Evolutionary conservation across 1,140 invertebrate genomes (phyloP).

Genomic region (Pissodes strobi): DNA sequence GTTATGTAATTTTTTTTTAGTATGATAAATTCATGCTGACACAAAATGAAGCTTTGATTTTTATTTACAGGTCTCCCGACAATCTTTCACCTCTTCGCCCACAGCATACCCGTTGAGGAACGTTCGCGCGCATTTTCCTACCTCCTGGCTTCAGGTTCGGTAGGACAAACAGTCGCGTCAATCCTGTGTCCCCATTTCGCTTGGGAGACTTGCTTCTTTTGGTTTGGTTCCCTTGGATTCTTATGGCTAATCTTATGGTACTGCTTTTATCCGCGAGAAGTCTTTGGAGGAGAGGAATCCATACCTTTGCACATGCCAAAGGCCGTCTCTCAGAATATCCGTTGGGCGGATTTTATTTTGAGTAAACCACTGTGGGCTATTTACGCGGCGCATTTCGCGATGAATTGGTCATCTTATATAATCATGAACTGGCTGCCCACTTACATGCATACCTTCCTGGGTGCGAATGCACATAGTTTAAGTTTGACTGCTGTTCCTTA

Average conservation of each 20-base stretch:
- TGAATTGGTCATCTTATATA: conserved; percentile 86
- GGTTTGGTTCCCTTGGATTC: conserved; percentile 73
- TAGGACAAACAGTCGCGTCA: conserved; percentile 78
- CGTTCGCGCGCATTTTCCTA: conserved; percentile 78
- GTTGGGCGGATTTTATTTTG: conserved; percentile 71
- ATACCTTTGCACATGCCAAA: conserved; percentile 70
- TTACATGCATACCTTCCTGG: conserved; percentile 70
- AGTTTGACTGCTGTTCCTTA: conserved; percentile 80
- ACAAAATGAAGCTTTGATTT: not conserved
- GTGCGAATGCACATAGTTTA: conserved; percentile 72
- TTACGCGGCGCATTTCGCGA: conserved; percentile 80
- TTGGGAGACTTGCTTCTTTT: conserved; percentile 75
- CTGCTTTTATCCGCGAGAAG: conserved; percentile 64
- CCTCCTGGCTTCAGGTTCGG: conserved; percentile 73
- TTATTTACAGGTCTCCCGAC: conserved; percentile 70
- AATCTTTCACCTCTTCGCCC: conserved; percentile 80
- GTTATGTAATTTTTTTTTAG: no score
- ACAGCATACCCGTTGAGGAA: conserved; percentile 75
- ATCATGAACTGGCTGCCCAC: conserved; percentile 86
- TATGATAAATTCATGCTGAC: no score
- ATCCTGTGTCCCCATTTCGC: conserved; percentile 68
- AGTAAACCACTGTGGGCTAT: conserved; percentile 79
- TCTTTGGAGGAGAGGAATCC: conserved; percentile 62
- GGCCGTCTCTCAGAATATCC: conserved; percentile 60
- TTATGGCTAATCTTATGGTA: conserved; percentile 74